Conservation (phyloP, 2,113 vertebrate genomes). For the Neomonachus schauinslandi region DNA sequence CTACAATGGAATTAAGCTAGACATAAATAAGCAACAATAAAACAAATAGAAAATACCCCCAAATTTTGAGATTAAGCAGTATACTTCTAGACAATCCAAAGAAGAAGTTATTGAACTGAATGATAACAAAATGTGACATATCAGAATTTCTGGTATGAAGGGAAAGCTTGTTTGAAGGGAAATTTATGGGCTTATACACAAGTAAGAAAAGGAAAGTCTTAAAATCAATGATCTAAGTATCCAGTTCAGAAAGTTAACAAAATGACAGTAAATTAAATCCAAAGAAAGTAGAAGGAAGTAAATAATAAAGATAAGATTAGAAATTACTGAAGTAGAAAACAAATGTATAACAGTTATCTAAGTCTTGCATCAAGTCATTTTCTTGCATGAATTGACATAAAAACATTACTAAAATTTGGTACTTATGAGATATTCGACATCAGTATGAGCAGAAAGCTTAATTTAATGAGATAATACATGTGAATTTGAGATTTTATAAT, state of each 20-base stretch:
- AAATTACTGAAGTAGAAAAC: background rate
- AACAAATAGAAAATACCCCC: background rate
- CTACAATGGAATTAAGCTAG: background rate
- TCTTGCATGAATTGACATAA: slow-evolving; percentile 1
- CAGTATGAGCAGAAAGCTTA: slow-evolving; percentile 80
- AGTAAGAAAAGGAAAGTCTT: background rate
- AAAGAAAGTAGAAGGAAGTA: background rate
- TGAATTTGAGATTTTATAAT: slow-evolving; percentile 84
- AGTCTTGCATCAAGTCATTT: background rate
- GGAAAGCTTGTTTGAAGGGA: background rate
- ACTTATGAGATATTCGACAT: slow-evolving; percentile 59
- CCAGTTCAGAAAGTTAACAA: background rate
- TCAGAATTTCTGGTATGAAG: background rate
- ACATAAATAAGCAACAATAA: background rate
- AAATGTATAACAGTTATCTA: background rate
- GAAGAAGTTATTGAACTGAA: background rate
- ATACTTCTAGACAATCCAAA: background rate
- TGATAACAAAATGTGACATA: background rate
- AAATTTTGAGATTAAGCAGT: background rate
- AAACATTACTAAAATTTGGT: background rate
- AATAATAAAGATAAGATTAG: background rate
- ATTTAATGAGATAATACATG: slow-evolving; percentile 86
- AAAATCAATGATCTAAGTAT: background rate
- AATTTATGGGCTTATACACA: background rate
- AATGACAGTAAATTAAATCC: background rate